Evolutionary conservation across 2,797 vertebrate genomes (phyloP).

Genomic region (Gambusia yucatana): DNA sequence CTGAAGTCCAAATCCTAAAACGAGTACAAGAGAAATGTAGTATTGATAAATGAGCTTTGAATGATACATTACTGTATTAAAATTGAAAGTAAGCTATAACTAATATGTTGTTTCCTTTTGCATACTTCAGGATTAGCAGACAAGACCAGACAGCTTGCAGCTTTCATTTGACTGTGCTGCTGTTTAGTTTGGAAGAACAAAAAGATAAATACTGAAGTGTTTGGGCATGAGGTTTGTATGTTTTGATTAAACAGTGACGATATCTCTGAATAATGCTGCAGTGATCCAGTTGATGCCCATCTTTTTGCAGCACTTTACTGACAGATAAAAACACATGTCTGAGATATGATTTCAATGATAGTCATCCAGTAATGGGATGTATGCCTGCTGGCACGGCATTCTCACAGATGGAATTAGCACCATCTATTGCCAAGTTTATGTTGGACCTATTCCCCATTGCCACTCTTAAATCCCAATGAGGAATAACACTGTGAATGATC

Average conservation of each 20-base stretch:
- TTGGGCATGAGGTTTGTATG: conserved; percentile 40
- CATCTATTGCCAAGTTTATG: conserved; percentile 67
- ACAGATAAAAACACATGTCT: conserved; percentile 56
- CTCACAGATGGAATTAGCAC: conserved; percentile 67
- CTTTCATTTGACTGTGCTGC: conserved; percentile 29
- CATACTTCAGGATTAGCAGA: conserved; percentile 16
- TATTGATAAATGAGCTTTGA: conserved; percentile 40
- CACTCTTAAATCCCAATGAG: conserved; percentile 63
- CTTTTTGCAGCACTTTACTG: conserved; percentile 50
- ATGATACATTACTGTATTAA: conserved; percentile 33
- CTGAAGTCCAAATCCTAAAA: conserved; percentile 49
- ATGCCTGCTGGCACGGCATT: conserved; percentile 62
- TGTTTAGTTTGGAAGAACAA: conserved; percentile 42
- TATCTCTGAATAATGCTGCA: conserved; percentile 49
- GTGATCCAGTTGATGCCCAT: conserved; percentile 49
- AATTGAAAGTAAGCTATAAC: conserved; percentile 8
- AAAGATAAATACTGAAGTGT: conserved; percentile 48
- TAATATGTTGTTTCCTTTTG: conserved; percentile 25
- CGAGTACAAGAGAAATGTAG: conserved; percentile 20
- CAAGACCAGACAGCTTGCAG: conserved; percentile 31
- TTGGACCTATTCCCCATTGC: conserved; percentile 64
- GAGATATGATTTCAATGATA: conserved; percentile 63
- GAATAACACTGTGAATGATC: conserved; percentile 62
- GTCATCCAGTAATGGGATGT: conserved; percentile 59
- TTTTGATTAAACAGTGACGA: conserved; percentile 38